Conservation (phyloP, 2,797 vertebrate species). For the Sebastolobus altivelis region DNA sequence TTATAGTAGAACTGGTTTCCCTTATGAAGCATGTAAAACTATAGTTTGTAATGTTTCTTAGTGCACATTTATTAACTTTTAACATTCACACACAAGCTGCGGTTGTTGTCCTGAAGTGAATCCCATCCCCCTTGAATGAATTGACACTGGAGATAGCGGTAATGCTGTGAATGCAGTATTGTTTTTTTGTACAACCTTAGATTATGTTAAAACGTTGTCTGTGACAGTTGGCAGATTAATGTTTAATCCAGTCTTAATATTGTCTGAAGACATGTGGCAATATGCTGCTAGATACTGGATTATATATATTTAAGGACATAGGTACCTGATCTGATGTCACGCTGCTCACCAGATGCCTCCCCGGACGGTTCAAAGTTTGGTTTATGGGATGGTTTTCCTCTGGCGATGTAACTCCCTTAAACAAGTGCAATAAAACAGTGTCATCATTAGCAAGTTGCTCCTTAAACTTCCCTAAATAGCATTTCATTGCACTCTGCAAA, state of each 20-base stretch:
- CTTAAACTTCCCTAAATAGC: not conserved
- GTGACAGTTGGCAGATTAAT: constrained; percentile 35
- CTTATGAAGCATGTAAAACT: not conserved
- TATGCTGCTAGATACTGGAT: constrained; percentile 32
- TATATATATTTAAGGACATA: not conserved
- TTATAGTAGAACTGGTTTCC: not conserved
- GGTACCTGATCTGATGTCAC: constrained; percentile 1
- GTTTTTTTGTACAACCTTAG: not conserved
- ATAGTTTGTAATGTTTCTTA: not conserved
- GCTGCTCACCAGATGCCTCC: not conserved
- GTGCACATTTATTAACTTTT: too few species aligned
- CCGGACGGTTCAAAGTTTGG: not conserved
- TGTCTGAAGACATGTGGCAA: constrained; percentile 33
- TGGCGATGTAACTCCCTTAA: not conserved
- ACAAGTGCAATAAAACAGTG: not conserved
- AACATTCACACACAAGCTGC: too few species aligned
- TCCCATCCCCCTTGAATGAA: not conserved
- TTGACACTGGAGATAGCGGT: not conserved
- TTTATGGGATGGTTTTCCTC: not conserved
- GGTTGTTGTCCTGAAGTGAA: not conserved
- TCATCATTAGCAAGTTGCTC: not conserved
- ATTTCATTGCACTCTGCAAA: not conserved
- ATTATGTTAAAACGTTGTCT: constrained; percentile 10
- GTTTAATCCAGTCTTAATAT: constrained; percentile 50
- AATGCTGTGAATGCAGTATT: not conserved